Percentiles rank a stretch among this genome's conserved stretches.
Evolutionary conservation across 2,888 invertebrate species (phyloP).

Genomic region (Diogma glabrata): DNA sequence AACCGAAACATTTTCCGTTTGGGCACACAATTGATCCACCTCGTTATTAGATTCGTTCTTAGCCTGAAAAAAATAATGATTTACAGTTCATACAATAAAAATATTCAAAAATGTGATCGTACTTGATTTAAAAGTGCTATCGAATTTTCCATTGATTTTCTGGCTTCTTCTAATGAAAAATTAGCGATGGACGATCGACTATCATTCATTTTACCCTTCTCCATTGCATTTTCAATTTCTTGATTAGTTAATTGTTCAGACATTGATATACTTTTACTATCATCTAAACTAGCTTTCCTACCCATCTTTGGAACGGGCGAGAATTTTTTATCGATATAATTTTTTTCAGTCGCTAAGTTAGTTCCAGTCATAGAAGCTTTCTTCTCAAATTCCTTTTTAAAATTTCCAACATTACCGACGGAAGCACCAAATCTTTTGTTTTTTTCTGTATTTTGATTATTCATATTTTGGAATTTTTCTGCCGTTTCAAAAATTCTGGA

Average conservation of each 20-base stretch:
- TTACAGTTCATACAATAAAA: not conserved
- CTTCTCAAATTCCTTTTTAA: slow-evolving; percentile 75
- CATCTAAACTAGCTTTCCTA: slow-evolving; percentile 13
- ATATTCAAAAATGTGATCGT: slow-evolving; percentile 25
- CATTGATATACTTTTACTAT: slow-evolving; percentile 9
- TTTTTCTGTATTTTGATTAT: slow-evolving; percentile 38
- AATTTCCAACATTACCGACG: slow-evolving; percentile 72
- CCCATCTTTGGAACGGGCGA: slow-evolving; percentile 12
- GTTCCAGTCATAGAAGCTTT: slow-evolving; percentile 51
- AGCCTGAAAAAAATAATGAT: slow-evolving; percentile 22
- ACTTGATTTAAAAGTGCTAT: slow-evolving; percentile 46
- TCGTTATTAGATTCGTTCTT: slow-evolving; percentile 35
- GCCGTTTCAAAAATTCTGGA: slow-evolving; percentile 59
- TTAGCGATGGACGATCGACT: slow-evolving; percentile 41
- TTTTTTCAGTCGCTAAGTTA: slow-evolving; percentile 24
- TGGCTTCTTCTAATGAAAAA: slow-evolving; percentile 44
- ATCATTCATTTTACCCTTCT: slow-evolving; percentile 39
- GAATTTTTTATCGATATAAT: not conserved
- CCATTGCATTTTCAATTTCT: slow-evolving; percentile 22
- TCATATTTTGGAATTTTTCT: slow-evolving; percentile 53
- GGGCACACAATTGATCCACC: slow-evolving; percentile 34
- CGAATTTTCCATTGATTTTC: slow-evolving; percentile 48
- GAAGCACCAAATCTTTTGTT: slow-evolving; percentile 74
- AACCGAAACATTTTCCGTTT: slow-evolving; percentile 33
- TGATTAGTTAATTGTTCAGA: slow-evolving; percentile 8